Base-by-base conservation (phyloP, 2,888 invertebrate species). In the Hyppa rectilinea region DNA sequence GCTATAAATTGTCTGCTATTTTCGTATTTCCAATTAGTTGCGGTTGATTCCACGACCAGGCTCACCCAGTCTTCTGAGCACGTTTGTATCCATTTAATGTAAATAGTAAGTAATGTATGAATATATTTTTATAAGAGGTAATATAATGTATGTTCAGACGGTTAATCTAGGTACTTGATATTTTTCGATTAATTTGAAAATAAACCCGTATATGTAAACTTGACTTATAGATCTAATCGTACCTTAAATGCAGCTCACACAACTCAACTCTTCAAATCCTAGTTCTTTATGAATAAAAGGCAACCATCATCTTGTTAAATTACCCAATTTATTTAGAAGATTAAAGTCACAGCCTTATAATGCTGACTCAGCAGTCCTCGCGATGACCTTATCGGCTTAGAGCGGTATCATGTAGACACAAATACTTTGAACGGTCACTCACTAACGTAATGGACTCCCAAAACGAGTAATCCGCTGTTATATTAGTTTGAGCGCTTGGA, bases 1-100 rank as follows among this genome's bases (percentile, higher is more conserved):
- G n/a, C 20, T n/a, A 43, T 67, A 6, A 31, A 69, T 45, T 56
- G 31, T 69, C 55, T 61, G 55, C 40, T 70, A 56, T 58, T 68
- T 75, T 50, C 36, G 10, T 34, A 65, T 29, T 75, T 26, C 2
- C 17, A 43, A 66, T 56, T 75, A 26, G 45, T 31, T 38, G 34
- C 43, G 3, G 26, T 45, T 17, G 43, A 49, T 20, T 74, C 23
- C 17, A 38, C 26, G 43, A 58, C 12, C 20, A 10, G 12, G 45
- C 12, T 20, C 2, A 59, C n/a, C n/a, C n/a, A n/a, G n/a, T n/a
- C n/a, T n/a, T n/a, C n/a, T n/a, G n/a, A n/a, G n/a, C n/a, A n/a
- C n/a, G n/a, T n/a, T n/a, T n/a, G n/a, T n/a, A n/a, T n/a, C n/a
- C n/a, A n/a, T n/a, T n/a, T n/a, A n/a, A n/a, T n/a, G n/a, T n/a